Percentiles rank a stretch among this genome's conserved stretches.
Evolutionary conservation across 2,113 vertebrate species (phyloP).

Genomic region (Gambusia affinis): DNA sequence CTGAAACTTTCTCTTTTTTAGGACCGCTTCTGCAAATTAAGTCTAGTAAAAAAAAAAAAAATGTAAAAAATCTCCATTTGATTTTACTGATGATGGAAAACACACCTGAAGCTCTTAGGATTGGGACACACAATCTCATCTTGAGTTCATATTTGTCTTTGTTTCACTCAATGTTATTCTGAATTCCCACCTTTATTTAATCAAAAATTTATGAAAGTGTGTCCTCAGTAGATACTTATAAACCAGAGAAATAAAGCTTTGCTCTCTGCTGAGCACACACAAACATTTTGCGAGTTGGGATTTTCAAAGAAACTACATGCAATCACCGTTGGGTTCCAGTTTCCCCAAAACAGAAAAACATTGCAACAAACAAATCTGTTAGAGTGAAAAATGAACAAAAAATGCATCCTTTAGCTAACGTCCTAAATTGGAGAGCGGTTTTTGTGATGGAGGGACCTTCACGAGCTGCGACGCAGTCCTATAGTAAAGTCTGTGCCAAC

Average conservation of each 20-base stretch:
- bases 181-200: background rate
- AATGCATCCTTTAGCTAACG: background rate
- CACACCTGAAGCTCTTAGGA: background rate
- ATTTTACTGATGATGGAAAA: slow-evolving; percentile 3
- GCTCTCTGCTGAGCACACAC: too few relatives aligned
- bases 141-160: slow-evolving; percentile 13
- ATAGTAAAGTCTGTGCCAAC: too few relatives aligned
- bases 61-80: slow-evolving; percentile 26
- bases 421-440: background rate
- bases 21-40: slow-evolving; percentile 39
- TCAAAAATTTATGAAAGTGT: background rate
- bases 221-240: background rate
- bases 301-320: background rate
- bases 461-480: too few relatives aligned
- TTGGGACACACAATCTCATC: slow-evolving; percentile 13
- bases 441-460: too few relatives aligned
- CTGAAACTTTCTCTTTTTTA: slow-evolving; percentile 25
- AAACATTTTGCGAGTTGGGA: too few relatives aligned
- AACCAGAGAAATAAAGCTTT: too few relatives aligned
- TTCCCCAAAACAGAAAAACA: background rate
- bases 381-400: background rate
- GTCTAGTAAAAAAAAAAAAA: slow-evolving; percentile 6
- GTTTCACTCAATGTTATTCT: background rate
- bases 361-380: background rate
- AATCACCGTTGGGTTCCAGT: too few relatives aligned